Evolutionary conservation across 2,888 invertebrate genomes (phyloP), one percentile per base, ranked within the genome.

Genomic region (Apamea epomidion): DNA sequence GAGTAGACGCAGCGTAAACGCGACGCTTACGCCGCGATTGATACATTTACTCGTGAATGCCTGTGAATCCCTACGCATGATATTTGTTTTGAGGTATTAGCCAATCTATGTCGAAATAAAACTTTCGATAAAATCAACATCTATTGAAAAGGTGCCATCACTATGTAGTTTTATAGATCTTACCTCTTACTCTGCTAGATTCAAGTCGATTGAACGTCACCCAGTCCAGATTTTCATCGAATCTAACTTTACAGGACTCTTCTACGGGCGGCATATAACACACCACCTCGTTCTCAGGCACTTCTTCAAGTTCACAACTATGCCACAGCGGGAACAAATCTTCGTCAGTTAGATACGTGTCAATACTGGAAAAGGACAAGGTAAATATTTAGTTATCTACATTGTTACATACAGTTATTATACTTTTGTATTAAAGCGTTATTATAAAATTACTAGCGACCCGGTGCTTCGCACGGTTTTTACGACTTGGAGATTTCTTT

Each of bases 241-340:
- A 76, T 79, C 88, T 93, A n/a, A 97, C 90, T 91, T 96, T 94
- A 92, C 98, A 97, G 0, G 98, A 98, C 84, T 96, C 91, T 80
- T 95, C 94, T 60, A 97, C 74, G 48, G 94, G 91, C 4, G 98
- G 98, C 83, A 98, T 90, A 91, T 97, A 98, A 48, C 94, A 90
- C 1, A 84, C 82, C 7, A 95, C 81, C 45, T 96, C 92, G 1
- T 94, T 91, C n/a, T 94, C 91, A 25, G 93, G 85, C 48, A 98
- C 87, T 54, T 94, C 82, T 48, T 91, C 91, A 84, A 93, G 94
- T n/a, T 90, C 79, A 85, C 94, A 94, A 29, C 90, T 91, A 25
- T 82, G 88, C 92, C 97, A 95, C 37, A 96, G 90, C 12, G 94
- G 87, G 87, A 97, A 97, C 78, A 97, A 91, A 18, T 86, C 90